Evolutionary conservation across 1,140 invertebrate genomes (phyloP).

Genomic region (Galleria mellonella): DNA sequence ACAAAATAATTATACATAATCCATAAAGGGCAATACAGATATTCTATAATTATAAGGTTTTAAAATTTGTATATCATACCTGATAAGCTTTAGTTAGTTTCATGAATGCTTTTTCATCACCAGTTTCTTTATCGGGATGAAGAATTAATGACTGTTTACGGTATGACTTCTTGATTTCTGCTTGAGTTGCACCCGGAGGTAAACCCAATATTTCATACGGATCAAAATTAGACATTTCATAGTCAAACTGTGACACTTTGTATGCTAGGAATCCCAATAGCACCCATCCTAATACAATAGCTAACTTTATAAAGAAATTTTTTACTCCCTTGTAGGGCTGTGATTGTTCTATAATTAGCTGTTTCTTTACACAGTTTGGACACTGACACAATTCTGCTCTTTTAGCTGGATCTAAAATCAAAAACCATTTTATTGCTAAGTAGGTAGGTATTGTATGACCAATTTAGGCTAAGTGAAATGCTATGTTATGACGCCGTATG

Average conservation of each 20-base stretch:
- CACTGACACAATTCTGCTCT: slow-evolving; percentile 89
- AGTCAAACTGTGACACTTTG: slow-evolving; percentile 98
- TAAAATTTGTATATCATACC: slow-evolving; percentile 36
- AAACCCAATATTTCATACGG: slow-evolving; percentile 97
- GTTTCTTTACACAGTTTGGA: slow-evolving; percentile 90
- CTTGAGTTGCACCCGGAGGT: slow-evolving; percentile 86
- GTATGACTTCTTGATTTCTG: slow-evolving; percentile 97
- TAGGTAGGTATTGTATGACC: too few relatives aligned
- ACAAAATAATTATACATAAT: too few relatives aligned
- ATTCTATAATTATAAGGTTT: too few relatives aligned
- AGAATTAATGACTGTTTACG: slow-evolving; percentile 93
- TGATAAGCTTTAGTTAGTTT: slow-evolving; percentile 96
- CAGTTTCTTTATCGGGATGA: slow-evolving; percentile 98
- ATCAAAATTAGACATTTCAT: slow-evolving; percentile 99
- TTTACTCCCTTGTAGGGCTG: slow-evolving; percentile 92
- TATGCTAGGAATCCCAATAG: slow-evolving; percentile 91
- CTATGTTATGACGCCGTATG: too few relatives aligned
- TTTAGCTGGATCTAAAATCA: slow-evolving; percentile 82
- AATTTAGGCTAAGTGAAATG: too few relatives aligned
- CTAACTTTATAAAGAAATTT: slow-evolving; percentile 77
- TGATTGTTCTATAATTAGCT: slow-evolving; percentile 84
- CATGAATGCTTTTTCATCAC: slow-evolving; percentile 98
- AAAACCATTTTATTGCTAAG: slow-evolving; percentile 1
- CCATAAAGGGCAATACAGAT: too few relatives aligned
- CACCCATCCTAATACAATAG: slow-evolving; percentile 91